Conservation (phyloP, 2,797 vertebrate species). For the Kryptolebias ocellatus region DNA sequence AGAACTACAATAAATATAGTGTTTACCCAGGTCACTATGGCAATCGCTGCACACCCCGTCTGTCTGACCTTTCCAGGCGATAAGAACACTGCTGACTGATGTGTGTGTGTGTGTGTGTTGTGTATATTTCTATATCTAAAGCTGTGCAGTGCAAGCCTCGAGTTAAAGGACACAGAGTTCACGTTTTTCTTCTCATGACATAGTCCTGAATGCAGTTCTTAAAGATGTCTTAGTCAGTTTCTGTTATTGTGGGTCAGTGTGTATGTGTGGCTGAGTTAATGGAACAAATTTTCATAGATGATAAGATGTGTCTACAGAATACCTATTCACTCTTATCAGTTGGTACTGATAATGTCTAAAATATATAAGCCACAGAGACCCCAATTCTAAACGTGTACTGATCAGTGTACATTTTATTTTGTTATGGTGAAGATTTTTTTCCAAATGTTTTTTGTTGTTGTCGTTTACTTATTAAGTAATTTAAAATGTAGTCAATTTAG, state of each 20-base stretch:
- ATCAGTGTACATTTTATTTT: too few species aligned
- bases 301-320: neutral
- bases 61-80: conserved; percentile 64
- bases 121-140: conserved; percentile 34
- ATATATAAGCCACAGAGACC: neutral
- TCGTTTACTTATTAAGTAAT: too few species aligned
- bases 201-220: neutral
- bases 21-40: conserved; percentile 66
- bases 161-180: neutral
- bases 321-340: neutral
- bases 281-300: conserved; percentile 3
- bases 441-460: too few species aligned
- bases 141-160: neutral
- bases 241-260: neutral
- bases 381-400: neutral
- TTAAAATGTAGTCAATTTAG: too few species aligned
- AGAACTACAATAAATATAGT: conserved; percentile 54
- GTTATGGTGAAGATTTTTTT: too few species aligned
- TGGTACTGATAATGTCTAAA: neutral
- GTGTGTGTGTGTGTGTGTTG: conserved; percentile 31
- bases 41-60: conserved; percentile 47
- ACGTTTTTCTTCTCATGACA: neutral
- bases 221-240: conserved; percentile 2
- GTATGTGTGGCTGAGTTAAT: neutral
- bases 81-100: conserved; percentile 59